Percentiles rank a stretch among this genome's conserved stretches.
These are phyloP conservation scores for Torymus tubicola DNA, from an alignment of 2,888 invertebrate species.

Conservation along the genomic window DNA sequence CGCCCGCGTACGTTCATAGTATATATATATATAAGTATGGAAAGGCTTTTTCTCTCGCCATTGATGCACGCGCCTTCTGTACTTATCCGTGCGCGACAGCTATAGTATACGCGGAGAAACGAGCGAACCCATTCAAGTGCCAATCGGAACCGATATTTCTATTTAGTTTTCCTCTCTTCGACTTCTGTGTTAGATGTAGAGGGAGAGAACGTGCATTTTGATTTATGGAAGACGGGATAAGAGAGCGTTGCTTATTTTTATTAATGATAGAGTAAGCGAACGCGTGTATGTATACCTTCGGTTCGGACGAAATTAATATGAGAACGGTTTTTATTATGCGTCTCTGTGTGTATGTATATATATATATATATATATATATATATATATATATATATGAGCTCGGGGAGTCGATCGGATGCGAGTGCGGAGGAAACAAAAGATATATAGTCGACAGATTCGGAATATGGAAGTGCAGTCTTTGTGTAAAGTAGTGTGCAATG, in stretches of 20 bases:
- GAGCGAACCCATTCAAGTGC: slow-evolving; percentile 52
- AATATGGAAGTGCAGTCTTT: background rate
- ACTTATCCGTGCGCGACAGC: slow-evolving; percentile 1
- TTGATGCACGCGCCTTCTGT: background rate
- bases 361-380: background rate
- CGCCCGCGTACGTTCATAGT: background rate
- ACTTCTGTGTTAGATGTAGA: background rate
- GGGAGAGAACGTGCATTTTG: slow-evolving; percentile 5
- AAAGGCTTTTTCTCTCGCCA: slow-evolving; percentile 20
- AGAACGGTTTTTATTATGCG: slow-evolving; percentile 9
- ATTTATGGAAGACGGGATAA: slow-evolving; percentile 13
- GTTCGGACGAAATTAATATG: slow-evolving; percentile 30
- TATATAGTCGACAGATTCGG: slow-evolving; percentile 10
- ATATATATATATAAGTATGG: background rate
- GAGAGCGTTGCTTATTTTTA: slow-evolving; percentile 28
- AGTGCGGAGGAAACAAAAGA: slow-evolving; percentile 21
- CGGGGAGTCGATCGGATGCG: background rate
- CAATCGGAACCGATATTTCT: slow-evolving; percentile 48
- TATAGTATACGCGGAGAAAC: background rate
- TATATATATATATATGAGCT: background rate
- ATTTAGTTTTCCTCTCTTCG: background rate
- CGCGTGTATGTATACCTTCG: background rate
- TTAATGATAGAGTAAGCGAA: slow-evolving; percentile 22
- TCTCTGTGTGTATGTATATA: no score
- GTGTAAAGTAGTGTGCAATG: background rate